A percentile compares a stretch with the other conserved stretches of the same genome.
Evolutionary conservation across 2,113 vertebrate genomes (phyloP).

Genomic region (Leuciscus idus): DNA sequence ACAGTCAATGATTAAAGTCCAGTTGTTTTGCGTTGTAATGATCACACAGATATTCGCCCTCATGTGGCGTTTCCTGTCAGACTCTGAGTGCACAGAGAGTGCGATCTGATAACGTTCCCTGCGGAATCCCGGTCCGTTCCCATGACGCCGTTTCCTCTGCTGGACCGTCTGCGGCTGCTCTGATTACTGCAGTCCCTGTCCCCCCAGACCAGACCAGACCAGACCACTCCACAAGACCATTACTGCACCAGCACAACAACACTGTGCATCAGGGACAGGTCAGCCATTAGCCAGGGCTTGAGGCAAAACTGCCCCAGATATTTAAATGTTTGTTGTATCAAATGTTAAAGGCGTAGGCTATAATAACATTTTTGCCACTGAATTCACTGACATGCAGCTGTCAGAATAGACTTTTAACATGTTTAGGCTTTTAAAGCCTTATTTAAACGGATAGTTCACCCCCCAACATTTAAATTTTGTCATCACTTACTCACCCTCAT

Average conservation of each 20-base stretch:
- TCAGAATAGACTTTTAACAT: neutral
- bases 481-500: too few relatives aligned
- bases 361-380: neutral
- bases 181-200: constrained; percentile 68
- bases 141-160: constrained; percentile 78
- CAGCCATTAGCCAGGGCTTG: neutral
- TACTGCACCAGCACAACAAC: constrained; percentile 16
- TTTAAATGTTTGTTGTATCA: neutral
- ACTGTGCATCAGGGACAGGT: neutral
- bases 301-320: neutral
- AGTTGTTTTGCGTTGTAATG: constrained; percentile 1
- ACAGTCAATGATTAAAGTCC: neutral
- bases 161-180: constrained; percentile 70
- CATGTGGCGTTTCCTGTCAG: constrained; percentile 38
- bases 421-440: neutral
- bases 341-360: neutral
- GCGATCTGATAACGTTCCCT: constrained; percentile 73
- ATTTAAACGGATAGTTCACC: too few relatives aligned
- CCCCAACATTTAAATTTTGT: too few relatives aligned
- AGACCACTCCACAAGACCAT: neutral
- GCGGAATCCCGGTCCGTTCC: constrained; percentile 65
- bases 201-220: constrained; percentile 66
- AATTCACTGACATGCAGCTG: neutral
- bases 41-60: neutral
- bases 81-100: constrained; percentile 46